Base-by-base conservation (phyloP, 2,113 vertebrate genomes). In the Proterorhinus semilunaris region DNA sequence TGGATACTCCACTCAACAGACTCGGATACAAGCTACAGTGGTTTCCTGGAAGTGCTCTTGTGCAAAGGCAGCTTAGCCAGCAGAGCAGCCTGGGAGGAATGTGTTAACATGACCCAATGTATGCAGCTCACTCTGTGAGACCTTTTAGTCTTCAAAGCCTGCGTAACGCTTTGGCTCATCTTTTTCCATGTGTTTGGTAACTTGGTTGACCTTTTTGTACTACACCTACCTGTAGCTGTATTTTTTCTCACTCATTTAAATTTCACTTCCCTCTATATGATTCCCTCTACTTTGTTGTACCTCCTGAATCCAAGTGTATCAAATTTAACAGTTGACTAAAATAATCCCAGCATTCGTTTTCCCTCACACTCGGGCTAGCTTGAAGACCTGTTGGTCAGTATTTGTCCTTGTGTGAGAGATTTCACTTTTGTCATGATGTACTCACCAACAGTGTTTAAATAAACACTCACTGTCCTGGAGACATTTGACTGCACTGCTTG, bases 291-390 rank as follows among this genome's bases (percentile, higher is more conserved):
- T 81, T 81, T 86, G 74, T 67, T 66, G 66, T 71, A 2, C 76
- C 77, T 79, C 75, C 76, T 86, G 74, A 82, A 81, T 84, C 68
- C 12, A 0, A 74, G 78, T 36, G 62, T 81, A 88, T 88, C 85
- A 87, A 48, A 86, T 90, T 89, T 90, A 84, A 89, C 85, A 76
- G 82, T 70, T 4, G 80, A 77, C 87, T 78, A 89, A 90, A 91
- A 88, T 89, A 86, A 88, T 87, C 88, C 71, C 61, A 27, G 73
- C 62, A 69, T 74, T 64, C 82, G 21, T 70, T 76, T 64, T 72
- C 65, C 68, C 49, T 17, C 59, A 45, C 62, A 58, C 75, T 80
- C 54, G 85, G 75, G 73, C 74, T 45, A 45, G 71, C 74, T 67
- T 78, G 76, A 83, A 86, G 66, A 59, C 50, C 62, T 66, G 71